Conservation (phyloP, 2,113 vertebrate species). For the Castor canadensis region DNA sequence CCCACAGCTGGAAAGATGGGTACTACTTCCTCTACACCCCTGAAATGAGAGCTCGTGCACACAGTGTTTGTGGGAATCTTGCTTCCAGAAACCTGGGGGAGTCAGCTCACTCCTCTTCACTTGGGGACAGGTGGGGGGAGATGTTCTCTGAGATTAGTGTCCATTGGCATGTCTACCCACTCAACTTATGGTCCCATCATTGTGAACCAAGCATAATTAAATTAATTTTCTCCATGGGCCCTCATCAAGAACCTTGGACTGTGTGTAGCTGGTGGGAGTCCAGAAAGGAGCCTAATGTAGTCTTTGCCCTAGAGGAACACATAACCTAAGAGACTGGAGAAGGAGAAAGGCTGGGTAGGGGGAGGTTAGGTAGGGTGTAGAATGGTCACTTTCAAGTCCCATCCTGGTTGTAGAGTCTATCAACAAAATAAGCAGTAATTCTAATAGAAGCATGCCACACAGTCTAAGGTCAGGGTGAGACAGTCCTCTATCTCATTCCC, state of each 20-base stretch:
- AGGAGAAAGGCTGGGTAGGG: not conserved
- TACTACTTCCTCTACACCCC: not conserved
- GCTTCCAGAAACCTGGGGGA: not conserved
- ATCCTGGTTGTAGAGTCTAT: not conserved
- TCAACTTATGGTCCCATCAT: not conserved
- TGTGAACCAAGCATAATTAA: not conserved
- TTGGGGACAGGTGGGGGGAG: not conserved
- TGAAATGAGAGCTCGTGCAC: not conserved
- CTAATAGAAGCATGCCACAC: fast-evolving
- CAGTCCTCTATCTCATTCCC: fast-evolving
- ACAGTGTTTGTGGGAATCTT: not conserved
- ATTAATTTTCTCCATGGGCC: not conserved
- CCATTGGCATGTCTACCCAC: conserved; percentile 17
- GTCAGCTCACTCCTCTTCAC: not conserved
- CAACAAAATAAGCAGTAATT: not conserved
- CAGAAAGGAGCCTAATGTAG: not conserved
- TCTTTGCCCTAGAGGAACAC: not conserved
- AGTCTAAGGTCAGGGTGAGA: not conserved
- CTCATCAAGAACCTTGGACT: not conserved
- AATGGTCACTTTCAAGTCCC: not conserved
- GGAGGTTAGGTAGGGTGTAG: not conserved
- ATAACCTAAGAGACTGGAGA: not conserved
- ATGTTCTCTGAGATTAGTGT: not conserved
- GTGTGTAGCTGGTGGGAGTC: not conserved
- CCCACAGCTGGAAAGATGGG: conserved; percentile 63